These are phyloP conservation scores for Pararge aegeria DNA, from an alignment of 1,140 invertebrate genomes.

Conservation along the genomic window DNA sequence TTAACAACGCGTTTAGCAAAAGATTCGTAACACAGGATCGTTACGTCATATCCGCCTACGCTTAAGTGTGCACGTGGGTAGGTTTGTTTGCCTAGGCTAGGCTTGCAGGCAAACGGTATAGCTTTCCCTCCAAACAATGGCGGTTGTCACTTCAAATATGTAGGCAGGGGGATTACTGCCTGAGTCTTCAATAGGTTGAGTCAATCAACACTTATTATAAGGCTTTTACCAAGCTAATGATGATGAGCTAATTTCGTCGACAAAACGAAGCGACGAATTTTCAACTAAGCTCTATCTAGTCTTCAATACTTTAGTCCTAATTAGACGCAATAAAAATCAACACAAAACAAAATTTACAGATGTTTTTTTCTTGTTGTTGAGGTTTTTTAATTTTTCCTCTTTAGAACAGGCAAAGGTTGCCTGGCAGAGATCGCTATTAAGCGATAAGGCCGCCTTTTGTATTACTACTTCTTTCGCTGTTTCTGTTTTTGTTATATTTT, in stretches of 20 bases:
- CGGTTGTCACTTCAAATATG: neutral
- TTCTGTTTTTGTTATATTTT: too few relatives aligned
- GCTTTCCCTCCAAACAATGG: constrained; percentile 1
- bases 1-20: too few relatives aligned
- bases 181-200: neutral
- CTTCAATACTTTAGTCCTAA: too few relatives aligned
- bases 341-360: too few relatives aligned
- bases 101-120: neutral
- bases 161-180: neutral
- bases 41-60: neutral
- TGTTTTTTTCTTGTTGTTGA: too few relatives aligned
- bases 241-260: neutral
- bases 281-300: too few relatives aligned
- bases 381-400: too few relatives aligned
- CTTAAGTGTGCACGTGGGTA: neutral
- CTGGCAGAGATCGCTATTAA: too few relatives aligned
- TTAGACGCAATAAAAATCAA: too few relatives aligned
- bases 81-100: neutral
- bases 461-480: too few relatives aligned
- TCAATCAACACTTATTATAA: neutral
- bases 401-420: too few relatives aligned
- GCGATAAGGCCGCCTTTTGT: too few relatives aligned
- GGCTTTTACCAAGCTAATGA: neutral
- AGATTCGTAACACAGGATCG: neutral
- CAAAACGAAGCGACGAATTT: neutral